Evolutionary conservation across 1,140 invertebrate genomes (phyloP).

Genomic region (Drosophila carrolli): DNA sequence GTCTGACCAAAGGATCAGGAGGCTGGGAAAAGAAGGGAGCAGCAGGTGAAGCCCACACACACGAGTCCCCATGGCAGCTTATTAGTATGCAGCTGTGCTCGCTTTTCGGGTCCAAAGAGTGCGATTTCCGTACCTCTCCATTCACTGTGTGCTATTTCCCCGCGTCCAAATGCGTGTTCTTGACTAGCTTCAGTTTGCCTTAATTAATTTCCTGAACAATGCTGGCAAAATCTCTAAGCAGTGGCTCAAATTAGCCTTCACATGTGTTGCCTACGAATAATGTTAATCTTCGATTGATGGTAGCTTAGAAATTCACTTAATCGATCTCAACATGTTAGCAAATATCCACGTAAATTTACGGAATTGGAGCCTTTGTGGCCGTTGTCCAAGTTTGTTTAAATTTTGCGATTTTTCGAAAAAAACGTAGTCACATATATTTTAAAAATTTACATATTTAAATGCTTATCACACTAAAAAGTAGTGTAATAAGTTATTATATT

Average conservation of each 20-base stretch:
- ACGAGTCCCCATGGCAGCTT: conserved; percentile 28
- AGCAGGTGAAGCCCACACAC: conserved; percentile 2
- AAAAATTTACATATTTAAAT: no score
- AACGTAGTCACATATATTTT: no score
- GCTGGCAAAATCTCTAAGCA: conserved; percentile 16
- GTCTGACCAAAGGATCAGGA: conserved; percentile 25
- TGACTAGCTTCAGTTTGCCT: conserved; percentile 67
- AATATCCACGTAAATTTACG: no score
- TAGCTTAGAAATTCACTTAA: conserved; percentile 3
- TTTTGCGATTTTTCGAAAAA: no score
- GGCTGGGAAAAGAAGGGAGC: background rate
- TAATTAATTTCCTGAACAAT: conserved; percentile 65
- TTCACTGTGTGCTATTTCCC: conserved; percentile 10
- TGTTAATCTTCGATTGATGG: conserved; percentile 20
- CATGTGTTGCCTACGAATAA: conserved; percentile 9
- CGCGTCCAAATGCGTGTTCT: conserved; percentile 52
- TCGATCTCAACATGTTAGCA: no score
- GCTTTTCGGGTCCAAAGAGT: conserved; percentile 17
- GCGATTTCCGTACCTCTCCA: conserved; percentile 12
- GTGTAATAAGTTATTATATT: no score
- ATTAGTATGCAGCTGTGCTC: conserved; percentile 58
- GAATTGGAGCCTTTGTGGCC: no score
- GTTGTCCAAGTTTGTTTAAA: no score
- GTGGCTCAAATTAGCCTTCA: conserved; percentile 47
- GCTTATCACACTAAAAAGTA: no score